These are phyloP conservation scores for Aethes cnicana DNA, from an alignment of 2,888 invertebrate species.

Conservation along the genomic window DNA sequence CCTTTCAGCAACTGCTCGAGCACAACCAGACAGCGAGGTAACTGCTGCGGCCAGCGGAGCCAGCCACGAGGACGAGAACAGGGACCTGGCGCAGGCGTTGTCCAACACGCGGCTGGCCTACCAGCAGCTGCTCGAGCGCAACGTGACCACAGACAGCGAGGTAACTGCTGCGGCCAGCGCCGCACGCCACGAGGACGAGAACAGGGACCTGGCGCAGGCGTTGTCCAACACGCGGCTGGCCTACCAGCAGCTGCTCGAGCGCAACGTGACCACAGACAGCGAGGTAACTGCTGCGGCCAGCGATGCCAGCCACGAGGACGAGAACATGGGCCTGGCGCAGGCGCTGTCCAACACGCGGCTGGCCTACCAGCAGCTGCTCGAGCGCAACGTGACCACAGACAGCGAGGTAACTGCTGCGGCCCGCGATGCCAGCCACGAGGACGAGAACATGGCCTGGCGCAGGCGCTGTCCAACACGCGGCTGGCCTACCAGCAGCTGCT, in stretches of 20 bases:
- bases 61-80: constrained; percentile 80
- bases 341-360: constrained; percentile 58
- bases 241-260: too few relatives aligned
- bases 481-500: too few relatives aligned
- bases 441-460: too few relatives aligned
- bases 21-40: too few relatives aligned
- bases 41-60: constrained; percentile 81
- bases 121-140: constrained; percentile 51
- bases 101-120: constrained; percentile 53
- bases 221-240: too few relatives aligned
- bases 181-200: too few relatives aligned
- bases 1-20: too few relatives aligned
- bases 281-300: constrained; percentile 80
- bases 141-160: constrained; percentile 65
- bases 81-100: constrained; percentile 58
- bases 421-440: too few relatives aligned
- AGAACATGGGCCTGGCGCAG: constrained; percentile 59
- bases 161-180: too few relatives aligned
- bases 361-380: constrained; percentile 50
- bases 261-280: too few relatives aligned
- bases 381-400: constrained; percentile 55
- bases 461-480: too few relatives aligned
- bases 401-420: constrained; percentile 74
- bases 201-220: too few relatives aligned
- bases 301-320: constrained; percentile 83